phyloP scores from a whole-genome alignment of 2,113 vertebrate species.

The Albula goreensis region DNA sequence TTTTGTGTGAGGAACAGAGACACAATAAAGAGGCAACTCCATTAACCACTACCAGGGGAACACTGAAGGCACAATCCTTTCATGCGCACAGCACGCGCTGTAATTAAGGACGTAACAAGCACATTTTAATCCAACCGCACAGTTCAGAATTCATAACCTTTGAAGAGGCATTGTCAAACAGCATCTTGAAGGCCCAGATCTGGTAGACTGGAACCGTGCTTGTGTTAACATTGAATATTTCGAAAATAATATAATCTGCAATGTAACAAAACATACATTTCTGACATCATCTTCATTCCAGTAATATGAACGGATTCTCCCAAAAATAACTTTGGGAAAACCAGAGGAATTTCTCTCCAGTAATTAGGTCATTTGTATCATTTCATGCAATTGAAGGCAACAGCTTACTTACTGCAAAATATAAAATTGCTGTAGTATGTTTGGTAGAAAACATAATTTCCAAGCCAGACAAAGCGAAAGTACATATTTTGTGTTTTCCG shows the following conservation, averaged over 20 bases:
- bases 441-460: too few relatives aligned
- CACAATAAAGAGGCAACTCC: conserved; percentile 11
- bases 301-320: not conserved
- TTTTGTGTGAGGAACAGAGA: not conserved
- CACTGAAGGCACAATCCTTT: conserved; percentile 6
- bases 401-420: not conserved
- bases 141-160: not conserved
- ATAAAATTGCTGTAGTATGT: not conserved
- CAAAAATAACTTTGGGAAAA: not conserved
- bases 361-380: not conserved
- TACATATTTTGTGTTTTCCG: too few relatives aligned
- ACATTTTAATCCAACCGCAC: not conserved
- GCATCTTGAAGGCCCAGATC: not conserved
- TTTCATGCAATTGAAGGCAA: not conserved
- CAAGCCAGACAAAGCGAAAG: too few relatives aligned
- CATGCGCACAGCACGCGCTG: conserved; percentile 3
- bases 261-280: not conserved
- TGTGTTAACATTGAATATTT: not conserved
- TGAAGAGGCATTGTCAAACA: too few relatives aligned
- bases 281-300: not conserved
- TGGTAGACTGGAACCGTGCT: not conserved
- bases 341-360: not conserved
- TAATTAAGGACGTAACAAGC: conserved; percentile 24
- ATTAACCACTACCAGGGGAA: conserved; percentile 20
- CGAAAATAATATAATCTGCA: not conserved